A percentile compares a stretch with the other conserved stretches of the same genome.
Conservation (phyloP, 2,797 vertebrate genomes). For the Varecia variegata region DNA sequence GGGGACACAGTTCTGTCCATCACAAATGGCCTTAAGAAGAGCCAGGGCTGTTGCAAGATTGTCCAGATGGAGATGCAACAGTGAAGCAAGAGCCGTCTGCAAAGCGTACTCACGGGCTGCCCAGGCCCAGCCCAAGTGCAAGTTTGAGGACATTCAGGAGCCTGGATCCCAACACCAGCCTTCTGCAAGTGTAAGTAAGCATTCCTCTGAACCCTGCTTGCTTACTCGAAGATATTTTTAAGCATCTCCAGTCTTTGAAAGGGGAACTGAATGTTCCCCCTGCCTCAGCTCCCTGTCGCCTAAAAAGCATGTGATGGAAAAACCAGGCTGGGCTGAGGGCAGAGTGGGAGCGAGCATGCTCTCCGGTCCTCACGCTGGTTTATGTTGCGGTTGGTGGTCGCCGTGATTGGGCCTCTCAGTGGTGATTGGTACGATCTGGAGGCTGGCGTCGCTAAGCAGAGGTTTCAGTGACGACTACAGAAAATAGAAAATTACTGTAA, state of each 20-base stretch:
- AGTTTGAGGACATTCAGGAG: background rate
- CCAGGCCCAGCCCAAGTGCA: background rate
- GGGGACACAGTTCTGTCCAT: background rate
- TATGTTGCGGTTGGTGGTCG: background rate
- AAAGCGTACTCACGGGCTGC: rapidly evolving
- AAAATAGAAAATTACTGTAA: constrained; percentile 60
- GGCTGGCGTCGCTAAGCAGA: background rate
- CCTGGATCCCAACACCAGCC: background rate
- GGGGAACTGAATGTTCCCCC: background rate
- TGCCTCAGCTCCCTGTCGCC: background rate
- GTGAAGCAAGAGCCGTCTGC: too few relatives aligned
- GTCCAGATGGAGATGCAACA: background rate
- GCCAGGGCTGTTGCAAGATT: too few relatives aligned
- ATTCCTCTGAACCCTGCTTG: background rate
- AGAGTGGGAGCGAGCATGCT: background rate
- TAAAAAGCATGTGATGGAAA: constrained; percentile 18
- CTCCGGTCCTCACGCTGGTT: background rate
- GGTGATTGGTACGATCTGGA: background rate
- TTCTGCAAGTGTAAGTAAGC: background rate
- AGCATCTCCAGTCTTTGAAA: background rate
- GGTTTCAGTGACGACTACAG: constrained; percentile 41
- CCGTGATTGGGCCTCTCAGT: background rate
- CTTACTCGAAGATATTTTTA: background rate
- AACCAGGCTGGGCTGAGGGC: background rate
- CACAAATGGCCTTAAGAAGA: background rate